Percentiles rank a stretch among this genome's conserved stretches.
phyloP scores from a whole-genome alignment of 2,113 vertebrate genomes.

The Delphinus delphis region DNA sequence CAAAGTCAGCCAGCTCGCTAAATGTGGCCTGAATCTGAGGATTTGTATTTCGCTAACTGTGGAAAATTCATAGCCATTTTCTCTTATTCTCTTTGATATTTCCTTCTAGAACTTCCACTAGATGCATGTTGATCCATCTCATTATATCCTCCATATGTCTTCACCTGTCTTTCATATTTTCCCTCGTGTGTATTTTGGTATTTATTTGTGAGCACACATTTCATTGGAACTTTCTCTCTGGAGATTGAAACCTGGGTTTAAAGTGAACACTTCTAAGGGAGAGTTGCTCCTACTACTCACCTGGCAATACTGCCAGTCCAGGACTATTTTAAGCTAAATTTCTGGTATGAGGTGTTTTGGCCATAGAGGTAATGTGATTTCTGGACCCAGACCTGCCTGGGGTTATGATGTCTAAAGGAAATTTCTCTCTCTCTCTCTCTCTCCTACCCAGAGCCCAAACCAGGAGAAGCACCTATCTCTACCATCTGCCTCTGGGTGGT shows the following conservation, averaged over 20 bases:
- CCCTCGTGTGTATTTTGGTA: neutral
- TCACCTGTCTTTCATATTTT: slow-evolving; percentile 27
- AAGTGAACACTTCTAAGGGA: neutral
- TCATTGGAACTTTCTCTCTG: neutral
- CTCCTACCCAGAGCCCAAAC: neutral
- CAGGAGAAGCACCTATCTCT: neutral
- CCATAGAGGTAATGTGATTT: neutral
- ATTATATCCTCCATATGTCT: neutral
- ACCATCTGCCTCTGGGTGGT: neutral
- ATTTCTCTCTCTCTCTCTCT: neutral
- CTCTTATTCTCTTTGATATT: slow-evolving; percentile 16
- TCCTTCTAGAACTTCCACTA: neutral
- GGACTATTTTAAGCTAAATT: neutral
- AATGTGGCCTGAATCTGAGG: neutral
- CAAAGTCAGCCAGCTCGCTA: neutral
- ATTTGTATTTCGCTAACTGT: slow-evolving; percentile 14
- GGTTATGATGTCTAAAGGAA: neutral
- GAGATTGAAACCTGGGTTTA: neutral
- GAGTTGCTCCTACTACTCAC: neutral
- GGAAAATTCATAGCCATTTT: neutral
- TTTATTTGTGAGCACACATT: neutral
- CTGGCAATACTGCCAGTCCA: neutral
- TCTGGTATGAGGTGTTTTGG: neutral
- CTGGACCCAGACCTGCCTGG: neutral
- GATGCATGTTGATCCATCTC: neutral